Base-by-base conservation (phyloP, 2,888 invertebrate genomes). In the Saturnia pavonia region DNA sequence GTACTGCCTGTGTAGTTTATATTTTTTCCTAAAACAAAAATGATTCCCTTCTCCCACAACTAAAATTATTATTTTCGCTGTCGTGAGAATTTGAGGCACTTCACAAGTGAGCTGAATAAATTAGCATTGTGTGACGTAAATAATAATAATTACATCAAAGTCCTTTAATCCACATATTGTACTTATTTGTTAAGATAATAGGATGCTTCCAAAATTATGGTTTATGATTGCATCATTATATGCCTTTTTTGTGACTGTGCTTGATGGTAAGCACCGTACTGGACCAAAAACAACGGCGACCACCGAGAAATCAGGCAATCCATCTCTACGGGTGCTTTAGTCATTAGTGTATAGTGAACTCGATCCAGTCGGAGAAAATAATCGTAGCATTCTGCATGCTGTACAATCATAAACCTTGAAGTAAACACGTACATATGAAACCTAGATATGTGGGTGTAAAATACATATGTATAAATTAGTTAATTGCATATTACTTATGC, bases 141-240 rank as follows among this genome's bases (percentile, higher is more conserved):
- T 40, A 42, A 69, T 57, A 48, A 65, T 65, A 69, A 48, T 69
- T 69, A 69, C n/a, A 2, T 48, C 40, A 14, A 43, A 69, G 63
- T 69, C 42, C 63, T n/a, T n/a, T n/a, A n/a, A n/a, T n/a, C n/a
- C n/a, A n/a, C n/a, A n/a, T n/a, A 6, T 34, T 34, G 3, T 34
- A 34, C 6, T 34, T 34, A 34, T 34, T 34, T 34, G 34, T 34
- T 34, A 34, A 34, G 34, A 34, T 34, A n/a, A n/a, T 51, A 51
- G 51, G 51, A 1, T 43, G 1, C 19, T 51, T 19, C n/a, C 7
- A n/a, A 51, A n/a, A 51, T n/a, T n/a, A 43, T 43, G 45, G 12
- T 48, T 48, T 51, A n/a, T 51, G n/a, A n/a, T 51, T 51, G 12
- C 19, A n/a, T 1, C 0, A 8, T 51, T 19, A n/a, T n/a, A 51